Evolutionary conservation across 2,113 vertebrate genomes (phyloP).

Genomic region (Collichthys lucidus): DNA sequence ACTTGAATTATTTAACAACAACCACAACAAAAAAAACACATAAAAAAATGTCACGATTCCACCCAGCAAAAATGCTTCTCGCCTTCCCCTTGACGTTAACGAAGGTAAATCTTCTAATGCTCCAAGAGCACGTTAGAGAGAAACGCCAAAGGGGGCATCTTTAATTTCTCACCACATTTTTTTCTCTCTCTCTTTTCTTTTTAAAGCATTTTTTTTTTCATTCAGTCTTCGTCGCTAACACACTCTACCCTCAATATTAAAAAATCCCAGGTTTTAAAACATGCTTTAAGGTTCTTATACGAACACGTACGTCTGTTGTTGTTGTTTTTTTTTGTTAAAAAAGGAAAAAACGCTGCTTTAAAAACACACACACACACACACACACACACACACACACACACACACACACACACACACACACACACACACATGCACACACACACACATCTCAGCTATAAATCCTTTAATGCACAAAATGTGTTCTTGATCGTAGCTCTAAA

Average conservation of each 20-base stretch:
- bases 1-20: conserved; percentile 48
- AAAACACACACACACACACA: conserved; percentile 39
- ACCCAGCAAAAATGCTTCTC: conserved; percentile 57
- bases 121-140: conserved; percentile 41
- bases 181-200: conserved; percentile 27
- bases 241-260: conserved; percentile 13
- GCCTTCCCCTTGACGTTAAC: conserved; percentile 56
- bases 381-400: too few relatives aligned
- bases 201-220: conserved; percentile 27
- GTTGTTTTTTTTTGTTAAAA: not conserved
- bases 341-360: not conserved
- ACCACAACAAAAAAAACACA: too few relatives aligned
- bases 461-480: conserved; percentile 60
- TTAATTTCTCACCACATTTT: conserved; percentile 38
- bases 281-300: conserved; percentile 54
- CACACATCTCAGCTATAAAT: conserved; percentile 34
- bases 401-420: too few relatives aligned
- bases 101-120: conserved; percentile 44
- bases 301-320: conserved; percentile 19
- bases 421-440: too few relatives aligned
- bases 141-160: conserved; percentile 73
- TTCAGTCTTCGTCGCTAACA: conserved; percentile 26
- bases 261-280: conserved; percentile 27
- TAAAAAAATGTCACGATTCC: conserved; percentile 35
- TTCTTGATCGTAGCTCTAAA: conserved; percentile 68